A percentile compares a stretch with the other conserved stretches of the same genome.
Conservation (phyloP, 2,888 invertebrate genomes). For the Andrena dorsata region DNA sequence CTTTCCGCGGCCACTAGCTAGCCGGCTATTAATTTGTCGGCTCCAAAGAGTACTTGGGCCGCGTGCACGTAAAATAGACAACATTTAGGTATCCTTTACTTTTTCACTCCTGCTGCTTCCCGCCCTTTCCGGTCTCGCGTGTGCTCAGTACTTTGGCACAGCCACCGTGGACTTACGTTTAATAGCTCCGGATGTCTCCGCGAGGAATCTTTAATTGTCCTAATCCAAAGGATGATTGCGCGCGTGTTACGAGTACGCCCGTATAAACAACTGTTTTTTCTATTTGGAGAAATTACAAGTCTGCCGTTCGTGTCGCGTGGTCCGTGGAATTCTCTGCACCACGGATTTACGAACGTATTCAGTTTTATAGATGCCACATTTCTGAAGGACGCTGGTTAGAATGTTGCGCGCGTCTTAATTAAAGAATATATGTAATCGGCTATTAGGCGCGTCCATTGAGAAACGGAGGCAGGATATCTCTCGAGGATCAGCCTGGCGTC, state of each 20-base stretch:
- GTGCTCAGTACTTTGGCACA: background rate
- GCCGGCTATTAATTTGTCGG: conserved; percentile 54
- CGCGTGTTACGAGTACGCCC: too few relatives aligned
- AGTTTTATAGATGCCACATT: conserved; percentile 30
- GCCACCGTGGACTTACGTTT: background rate
- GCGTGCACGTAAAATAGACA: conserved; percentile 20
- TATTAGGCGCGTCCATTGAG: conserved; percentile 16
- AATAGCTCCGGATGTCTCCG: background rate
- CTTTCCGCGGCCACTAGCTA: background rate
- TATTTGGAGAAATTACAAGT: too few relatives aligned
- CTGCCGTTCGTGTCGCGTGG: background rate
- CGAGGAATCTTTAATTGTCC: too few relatives aligned
- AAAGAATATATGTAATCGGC: conserved; percentile 27
- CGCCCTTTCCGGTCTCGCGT: conserved; percentile 22
- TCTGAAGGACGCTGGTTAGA: conserved; percentile 15
- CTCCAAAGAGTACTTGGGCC: conserved; percentile 23
- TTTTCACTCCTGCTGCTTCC: conserved; percentile 36
- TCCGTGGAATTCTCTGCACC: background rate
- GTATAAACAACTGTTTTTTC: too few relatives aligned
- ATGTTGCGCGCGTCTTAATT: conserved; percentile 33
- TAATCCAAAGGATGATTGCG: too few relatives aligned
- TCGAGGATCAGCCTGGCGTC: conserved; percentile 13
- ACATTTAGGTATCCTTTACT: conserved; percentile 23
- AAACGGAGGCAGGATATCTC: conserved; percentile 14
- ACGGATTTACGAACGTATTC: conserved; percentile 39